Evolutionary conservation across 1,140 invertebrate species (phyloP).

Genomic region (Penaeus chinensis): DNA sequence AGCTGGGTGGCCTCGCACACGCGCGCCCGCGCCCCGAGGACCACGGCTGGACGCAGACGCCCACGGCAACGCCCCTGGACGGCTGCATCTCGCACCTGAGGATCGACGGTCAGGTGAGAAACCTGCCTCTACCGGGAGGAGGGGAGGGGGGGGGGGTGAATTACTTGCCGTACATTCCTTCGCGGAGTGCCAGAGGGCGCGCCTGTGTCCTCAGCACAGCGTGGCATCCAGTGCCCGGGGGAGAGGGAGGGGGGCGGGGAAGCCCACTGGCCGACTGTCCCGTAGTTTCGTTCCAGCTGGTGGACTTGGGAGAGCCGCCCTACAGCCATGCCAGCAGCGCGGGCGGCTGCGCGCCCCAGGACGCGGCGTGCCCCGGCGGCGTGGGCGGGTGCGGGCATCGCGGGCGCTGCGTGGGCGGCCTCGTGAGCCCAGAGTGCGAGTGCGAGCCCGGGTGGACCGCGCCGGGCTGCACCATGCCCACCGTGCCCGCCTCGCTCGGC

Average conservation of each 20-base stretch:
- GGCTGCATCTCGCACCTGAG: slow-evolving; percentile 49
- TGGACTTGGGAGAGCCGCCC: slow-evolving; percentile 39
- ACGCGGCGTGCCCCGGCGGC: slow-evolving; percentile 18
- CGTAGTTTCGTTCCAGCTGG: slow-evolving; percentile 18
- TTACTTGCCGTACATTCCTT: too few relatives aligned
- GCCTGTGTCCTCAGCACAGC: too few relatives aligned
- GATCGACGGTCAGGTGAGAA: slow-evolving; percentile 51
- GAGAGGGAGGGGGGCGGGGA: too few relatives aligned
- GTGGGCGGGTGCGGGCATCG: slow-evolving; percentile 13
- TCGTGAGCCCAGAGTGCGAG: slow-evolving; percentile 24
- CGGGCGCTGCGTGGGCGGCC: slow-evolving; percentile 38
- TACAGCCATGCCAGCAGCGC: slow-evolving; percentile 30
- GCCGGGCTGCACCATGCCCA: neutral
- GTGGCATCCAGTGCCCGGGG: too few relatives aligned
- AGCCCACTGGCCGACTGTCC: too few relatives aligned
- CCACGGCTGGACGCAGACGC: slow-evolving; percentile 43
- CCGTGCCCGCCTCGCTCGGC: slow-evolving; percentile 16
- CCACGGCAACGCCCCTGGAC: slow-evolving; percentile 32
- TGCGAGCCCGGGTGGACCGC: slow-evolving; percentile 42
- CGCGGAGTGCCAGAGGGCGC: too few relatives aligned
- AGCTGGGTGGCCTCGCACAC: slow-evolving; percentile 44
- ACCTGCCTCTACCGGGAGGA: neutral
- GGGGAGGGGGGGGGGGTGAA: too few relatives aligned
- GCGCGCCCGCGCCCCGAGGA: slow-evolving; percentile 19
- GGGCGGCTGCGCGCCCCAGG: slow-evolving; percentile 31